phyloP scores from a whole-genome alignment of 1,140 invertebrate genomes.

The Drosophila fuyamai region DNA sequence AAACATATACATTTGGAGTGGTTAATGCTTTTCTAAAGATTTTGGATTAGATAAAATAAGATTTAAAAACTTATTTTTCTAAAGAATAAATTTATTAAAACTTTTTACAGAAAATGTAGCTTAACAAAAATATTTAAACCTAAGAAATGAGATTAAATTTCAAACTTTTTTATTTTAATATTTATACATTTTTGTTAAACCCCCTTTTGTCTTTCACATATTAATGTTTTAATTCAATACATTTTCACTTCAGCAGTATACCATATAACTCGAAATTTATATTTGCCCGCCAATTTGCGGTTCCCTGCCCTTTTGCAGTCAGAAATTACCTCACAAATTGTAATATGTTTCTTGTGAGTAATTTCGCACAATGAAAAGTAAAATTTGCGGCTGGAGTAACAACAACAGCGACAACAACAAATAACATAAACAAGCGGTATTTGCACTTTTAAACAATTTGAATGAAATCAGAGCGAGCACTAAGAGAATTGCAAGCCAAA shows the following conservation, averaged over 20 bases:
- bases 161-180: neutral
- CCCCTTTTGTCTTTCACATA: too few species aligned
- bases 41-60: too few species aligned
- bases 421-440: conserved; percentile 60
- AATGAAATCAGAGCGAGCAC: conserved; percentile 47
- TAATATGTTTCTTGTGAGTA: conserved; percentile 68
- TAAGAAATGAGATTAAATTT: neutral
- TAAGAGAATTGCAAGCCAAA: neutral
- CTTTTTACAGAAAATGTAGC: too few species aligned
- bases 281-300: conserved; percentile 16
- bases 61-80: too few species aligned
- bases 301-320: conserved; percentile 30
- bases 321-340: conserved; percentile 66
- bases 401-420: conserved; percentile 19
- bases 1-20: too few species aligned
- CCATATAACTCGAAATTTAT: neutral
- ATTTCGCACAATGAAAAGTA: conserved; percentile 78
- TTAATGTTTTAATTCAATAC: neutral
- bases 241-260: conserved; percentile 8
- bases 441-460: conserved; percentile 79
- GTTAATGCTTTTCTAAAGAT: too few species aligned
- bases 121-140: neutral
- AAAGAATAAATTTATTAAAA: too few species aligned
- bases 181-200: too few species aligned
- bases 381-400: conserved; percentile 58